Conservation (phyloP, 2,797 vertebrate species). For the Ptychobarbus kaznakovi region DNA sequence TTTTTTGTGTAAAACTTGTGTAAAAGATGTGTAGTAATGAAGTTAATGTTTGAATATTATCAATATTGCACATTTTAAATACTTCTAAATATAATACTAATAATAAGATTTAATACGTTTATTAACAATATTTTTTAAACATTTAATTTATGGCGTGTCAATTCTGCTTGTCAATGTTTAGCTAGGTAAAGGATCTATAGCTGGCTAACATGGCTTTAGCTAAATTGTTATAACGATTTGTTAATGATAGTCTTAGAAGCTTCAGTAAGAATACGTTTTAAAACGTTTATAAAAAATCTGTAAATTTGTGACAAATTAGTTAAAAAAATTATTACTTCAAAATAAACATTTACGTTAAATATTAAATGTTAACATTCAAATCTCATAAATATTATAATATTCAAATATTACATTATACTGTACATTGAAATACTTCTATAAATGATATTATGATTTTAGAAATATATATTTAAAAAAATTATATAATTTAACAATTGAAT, state of each 20-base stretch:
- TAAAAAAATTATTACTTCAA: neutral
- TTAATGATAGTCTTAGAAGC: neutral
- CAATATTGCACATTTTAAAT: neutral
- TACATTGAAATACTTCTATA: no score
- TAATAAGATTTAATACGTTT: no score
- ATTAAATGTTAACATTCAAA: no score
- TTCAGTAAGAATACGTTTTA: neutral
- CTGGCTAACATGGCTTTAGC: neutral
- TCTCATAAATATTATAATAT: no score
- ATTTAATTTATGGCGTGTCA: no score
- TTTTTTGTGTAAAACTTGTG: neutral
- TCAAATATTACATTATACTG: no score
- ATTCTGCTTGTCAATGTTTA: neutral
- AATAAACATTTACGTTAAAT: neutral
- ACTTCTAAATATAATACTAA: neutral
- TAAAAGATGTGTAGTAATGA: neutral
- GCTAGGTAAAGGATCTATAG: neutral
- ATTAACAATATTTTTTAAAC: no score
- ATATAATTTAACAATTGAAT: neutral
- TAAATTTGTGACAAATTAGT: neutral
- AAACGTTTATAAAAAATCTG: no score
- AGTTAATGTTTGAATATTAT: neutral
- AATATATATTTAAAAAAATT: no score
- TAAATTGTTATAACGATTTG: neutral
- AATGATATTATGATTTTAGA: no score